Conservation (phyloP, 2,888 invertebrate genomes). For the Drosophila dives region DNA sequence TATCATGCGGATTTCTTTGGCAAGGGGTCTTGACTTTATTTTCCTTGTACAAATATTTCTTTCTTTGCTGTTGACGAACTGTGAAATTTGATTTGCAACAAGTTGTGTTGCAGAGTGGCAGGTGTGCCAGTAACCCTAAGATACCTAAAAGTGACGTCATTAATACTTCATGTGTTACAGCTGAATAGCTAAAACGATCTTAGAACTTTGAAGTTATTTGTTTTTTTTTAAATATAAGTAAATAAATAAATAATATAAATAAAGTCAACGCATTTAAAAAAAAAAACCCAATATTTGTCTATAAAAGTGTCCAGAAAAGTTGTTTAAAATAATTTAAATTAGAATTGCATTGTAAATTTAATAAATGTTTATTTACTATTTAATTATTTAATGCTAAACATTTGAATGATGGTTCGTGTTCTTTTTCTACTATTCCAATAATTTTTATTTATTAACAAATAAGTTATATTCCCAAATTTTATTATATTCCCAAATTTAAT, state of each 20-base stretch:
- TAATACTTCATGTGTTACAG: not conserved
- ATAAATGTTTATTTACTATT: too few relatives aligned
- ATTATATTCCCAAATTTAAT: too few relatives aligned
- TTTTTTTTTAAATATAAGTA: not conserved
- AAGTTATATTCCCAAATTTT: too few relatives aligned
- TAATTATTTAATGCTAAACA: not conserved
- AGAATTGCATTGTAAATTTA: too few relatives aligned
- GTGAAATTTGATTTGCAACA: slow-evolving; percentile 51
- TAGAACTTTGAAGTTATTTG: not conserved
- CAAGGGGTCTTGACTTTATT: slow-evolving; percentile 9
- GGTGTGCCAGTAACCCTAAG: slow-evolving; percentile 15
- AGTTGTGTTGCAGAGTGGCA: not conserved
- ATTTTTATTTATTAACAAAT: too few relatives aligned
- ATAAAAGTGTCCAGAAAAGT: too few relatives aligned
- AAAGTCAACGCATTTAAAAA: not conserved
- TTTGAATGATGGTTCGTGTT: not conserved
- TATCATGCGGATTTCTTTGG: slow-evolving; percentile 55
- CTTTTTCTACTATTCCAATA: not conserved
- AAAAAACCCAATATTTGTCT: not conserved
- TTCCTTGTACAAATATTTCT: slow-evolving; percentile 1
- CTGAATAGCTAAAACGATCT: not conserved
- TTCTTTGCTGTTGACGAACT: slow-evolving; percentile 6
- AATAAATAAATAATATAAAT: too few relatives aligned
- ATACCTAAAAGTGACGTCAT: not conserved
- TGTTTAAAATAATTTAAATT: too few relatives aligned